Conservation (phyloP, 1,140 invertebrate genomes). For the Lepidostoma basale region DNA sequence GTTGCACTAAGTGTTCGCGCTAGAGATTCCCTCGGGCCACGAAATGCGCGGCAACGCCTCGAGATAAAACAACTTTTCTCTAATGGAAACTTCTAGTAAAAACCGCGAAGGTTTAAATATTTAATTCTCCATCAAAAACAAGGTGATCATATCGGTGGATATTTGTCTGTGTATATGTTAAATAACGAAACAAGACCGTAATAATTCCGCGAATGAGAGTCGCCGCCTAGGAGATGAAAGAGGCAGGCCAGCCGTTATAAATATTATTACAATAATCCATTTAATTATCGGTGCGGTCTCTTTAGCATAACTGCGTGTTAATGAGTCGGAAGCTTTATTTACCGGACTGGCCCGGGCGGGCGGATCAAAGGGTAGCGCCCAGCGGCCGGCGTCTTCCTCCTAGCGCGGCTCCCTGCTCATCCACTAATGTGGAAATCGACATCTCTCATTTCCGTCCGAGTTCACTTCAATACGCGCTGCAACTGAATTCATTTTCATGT, state of each 20-base stretch:
- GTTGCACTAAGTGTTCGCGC: too few species aligned
- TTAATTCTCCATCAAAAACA: not conserved
- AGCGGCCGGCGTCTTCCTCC: conserved; percentile 1
- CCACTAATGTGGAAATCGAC: too few species aligned
- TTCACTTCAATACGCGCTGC: too few species aligned
- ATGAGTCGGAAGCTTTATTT: conserved; percentile 35
- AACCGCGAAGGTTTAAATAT: conserved; percentile 16
- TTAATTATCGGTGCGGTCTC: conserved; percentile 41
- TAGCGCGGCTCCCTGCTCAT: too few species aligned
- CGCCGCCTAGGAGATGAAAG: conserved; percentile 34
- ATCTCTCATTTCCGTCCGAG: too few species aligned
- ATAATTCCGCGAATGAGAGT: conserved; percentile 35
- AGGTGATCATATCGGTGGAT: not conserved
- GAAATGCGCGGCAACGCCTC: too few species aligned
- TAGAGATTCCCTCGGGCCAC: too few species aligned
- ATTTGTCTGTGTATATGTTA: conserved; percentile 5
- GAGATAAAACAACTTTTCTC: not conserved
- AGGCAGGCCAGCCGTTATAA: conserved; percentile 31
- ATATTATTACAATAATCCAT: conserved; percentile 46
- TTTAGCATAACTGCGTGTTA: conserved; percentile 39
- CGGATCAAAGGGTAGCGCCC: not conserved
- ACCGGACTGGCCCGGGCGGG: conserved; percentile 9
- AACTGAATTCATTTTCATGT: too few species aligned
- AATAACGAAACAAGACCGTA: conserved; percentile 32
- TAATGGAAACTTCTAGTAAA: not conserved